Evolutionary conservation across 2,888 invertebrate species (phyloP).

Genomic region (Zaprionus lineosus): DNA sequence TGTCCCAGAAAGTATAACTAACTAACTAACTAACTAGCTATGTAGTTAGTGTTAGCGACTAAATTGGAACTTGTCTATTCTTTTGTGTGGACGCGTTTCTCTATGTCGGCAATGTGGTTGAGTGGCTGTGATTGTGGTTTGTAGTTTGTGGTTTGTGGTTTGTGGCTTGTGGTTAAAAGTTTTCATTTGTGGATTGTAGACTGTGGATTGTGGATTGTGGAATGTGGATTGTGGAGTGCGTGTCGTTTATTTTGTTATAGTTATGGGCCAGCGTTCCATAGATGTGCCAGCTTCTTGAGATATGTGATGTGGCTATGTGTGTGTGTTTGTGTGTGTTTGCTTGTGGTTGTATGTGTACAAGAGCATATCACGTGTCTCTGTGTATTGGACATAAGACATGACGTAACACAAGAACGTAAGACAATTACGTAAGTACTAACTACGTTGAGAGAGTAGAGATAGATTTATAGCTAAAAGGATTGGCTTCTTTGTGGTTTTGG

Average conservation of each 20-base stretch:
- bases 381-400: slow-evolving; percentile 60
- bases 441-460: slow-evolving; percentile 17
- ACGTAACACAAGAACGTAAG: slow-evolving; percentile 68
- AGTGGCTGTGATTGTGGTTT: slow-evolving; percentile 39
- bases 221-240: too few relatives aligned
- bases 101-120: slow-evolving; percentile 32
- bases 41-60: not conserved
- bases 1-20: slow-evolving; percentile 1
- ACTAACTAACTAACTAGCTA: not conserved
- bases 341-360: not conserved
- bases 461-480: not conserved
- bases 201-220: too few relatives aligned
- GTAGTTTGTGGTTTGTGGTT: slow-evolving; percentile 5
- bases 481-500: not conserved
- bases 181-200: too few relatives aligned
- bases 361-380: slow-evolving; percentile 7
- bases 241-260: not conserved
- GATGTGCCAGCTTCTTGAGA: slow-evolving; percentile 11
- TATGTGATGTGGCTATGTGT: slow-evolving; percentile 19
- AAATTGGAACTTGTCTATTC: slow-evolving; percentile 42
- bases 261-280: slow-evolving; percentile 2
- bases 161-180: not conserved
- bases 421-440: slow-evolving; percentile 61
- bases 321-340: slow-evolving; percentile 21
- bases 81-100: slow-evolving; percentile 33